phyloP scores from a whole-genome alignment of 2,888 invertebrate genomes.

The Protophormia terraenovae region DNA sequence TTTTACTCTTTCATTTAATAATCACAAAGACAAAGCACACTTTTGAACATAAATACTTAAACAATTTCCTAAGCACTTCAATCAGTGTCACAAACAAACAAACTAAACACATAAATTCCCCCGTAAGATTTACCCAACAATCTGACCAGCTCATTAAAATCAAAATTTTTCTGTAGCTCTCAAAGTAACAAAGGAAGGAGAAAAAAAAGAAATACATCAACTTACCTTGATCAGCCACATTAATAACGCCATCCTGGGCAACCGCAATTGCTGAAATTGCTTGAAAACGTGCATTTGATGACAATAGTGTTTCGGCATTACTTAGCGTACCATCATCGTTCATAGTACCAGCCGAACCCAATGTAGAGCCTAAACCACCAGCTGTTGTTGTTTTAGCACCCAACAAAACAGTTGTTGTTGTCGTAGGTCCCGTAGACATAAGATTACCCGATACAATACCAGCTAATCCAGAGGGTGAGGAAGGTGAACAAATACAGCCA shows the following conservation, averaged over 20 bases:
- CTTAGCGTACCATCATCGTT: slow-evolving; percentile 82
- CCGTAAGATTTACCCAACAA: background rate
- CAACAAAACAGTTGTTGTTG: slow-evolving; percentile 79
- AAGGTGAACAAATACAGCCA: slow-evolving; percentile 64
- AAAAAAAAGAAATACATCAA: slow-evolving; percentile 50
- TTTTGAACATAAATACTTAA: too few species aligned
- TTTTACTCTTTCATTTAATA: too few species aligned
- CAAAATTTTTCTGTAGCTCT: background rate
- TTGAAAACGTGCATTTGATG: slow-evolving; percentile 94
- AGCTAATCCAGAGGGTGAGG: slow-evolving; percentile 71
- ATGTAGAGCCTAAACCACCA: slow-evolving; percentile 71
- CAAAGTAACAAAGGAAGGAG: background rate
- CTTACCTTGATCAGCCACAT: slow-evolving; percentile 96
- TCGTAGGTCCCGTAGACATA: slow-evolving; percentile 80
- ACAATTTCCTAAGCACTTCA: too few species aligned
- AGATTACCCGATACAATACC: slow-evolving; percentile 77
- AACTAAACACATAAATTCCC: background rate
- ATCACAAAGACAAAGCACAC: too few species aligned
- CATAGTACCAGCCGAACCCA: slow-evolving; percentile 73
- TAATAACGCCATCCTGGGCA: slow-evolving; percentile 96
- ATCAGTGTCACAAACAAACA: background rate
- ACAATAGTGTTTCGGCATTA: slow-evolving; percentile 91
- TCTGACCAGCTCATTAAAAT: slow-evolving; percentile 18
- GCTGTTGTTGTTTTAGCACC: slow-evolving; percentile 78
- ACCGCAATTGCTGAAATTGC: slow-evolving; percentile 95